Evolutionary conservation across 2,113 vertebrate species (phyloP).

Genomic region (Hemibagrus wyckioides): DNA sequence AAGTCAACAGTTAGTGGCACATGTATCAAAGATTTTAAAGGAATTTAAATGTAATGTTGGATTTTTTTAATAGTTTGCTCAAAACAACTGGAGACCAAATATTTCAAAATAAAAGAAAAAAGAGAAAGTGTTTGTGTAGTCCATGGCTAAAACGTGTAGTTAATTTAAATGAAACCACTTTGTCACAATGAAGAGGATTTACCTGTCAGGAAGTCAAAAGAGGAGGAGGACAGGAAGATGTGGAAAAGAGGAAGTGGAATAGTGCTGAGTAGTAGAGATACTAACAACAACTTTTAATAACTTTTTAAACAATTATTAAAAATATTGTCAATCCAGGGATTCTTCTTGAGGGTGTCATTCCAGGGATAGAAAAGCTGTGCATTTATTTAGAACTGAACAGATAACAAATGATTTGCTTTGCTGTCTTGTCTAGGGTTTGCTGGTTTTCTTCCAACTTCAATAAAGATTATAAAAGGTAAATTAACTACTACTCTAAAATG

Average conservation of each 20-base stretch:
- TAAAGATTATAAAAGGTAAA: background rate
- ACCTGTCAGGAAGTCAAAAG: background rate
- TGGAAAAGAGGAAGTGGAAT: background rate
- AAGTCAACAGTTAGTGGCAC: background rate
- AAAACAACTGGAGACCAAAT: background rate
- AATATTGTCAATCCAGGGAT: no score
- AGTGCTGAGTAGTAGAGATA: background rate
- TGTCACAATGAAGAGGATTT: background rate
- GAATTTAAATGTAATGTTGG: background rate
- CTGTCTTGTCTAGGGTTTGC: no score
- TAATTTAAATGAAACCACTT: background rate
- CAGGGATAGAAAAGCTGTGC: no score
- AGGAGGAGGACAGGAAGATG: background rate
- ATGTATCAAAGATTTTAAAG: background rate
- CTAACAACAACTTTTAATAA: background rate
- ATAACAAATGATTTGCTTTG: no score
- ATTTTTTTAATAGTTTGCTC: background rate
- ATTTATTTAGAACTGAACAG: no score
- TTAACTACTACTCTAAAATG: background rate
- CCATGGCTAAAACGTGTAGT: background rate
- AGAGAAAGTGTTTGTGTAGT: background rate
- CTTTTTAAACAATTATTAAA: no score
- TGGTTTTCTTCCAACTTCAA: background rate
- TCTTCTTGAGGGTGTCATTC: background rate
- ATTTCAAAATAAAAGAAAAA: background rate